These are phyloP conservation scores for Neoniphon sammara DNA, from an alignment of 2,797 vertebrate species.

Conservation along the genomic window DNA sequence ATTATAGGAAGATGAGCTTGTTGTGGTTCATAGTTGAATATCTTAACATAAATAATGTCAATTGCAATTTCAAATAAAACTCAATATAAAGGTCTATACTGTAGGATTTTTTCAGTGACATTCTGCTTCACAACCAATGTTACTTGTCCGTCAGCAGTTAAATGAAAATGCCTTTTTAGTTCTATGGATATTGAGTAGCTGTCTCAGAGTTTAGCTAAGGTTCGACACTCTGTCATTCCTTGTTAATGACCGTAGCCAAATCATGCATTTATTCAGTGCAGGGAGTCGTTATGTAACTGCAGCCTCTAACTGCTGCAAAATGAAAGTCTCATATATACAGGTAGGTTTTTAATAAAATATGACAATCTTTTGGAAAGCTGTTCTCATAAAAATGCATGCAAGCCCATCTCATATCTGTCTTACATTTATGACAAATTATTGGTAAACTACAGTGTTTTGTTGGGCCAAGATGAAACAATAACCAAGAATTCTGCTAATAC, in stretches of 20 bases:
- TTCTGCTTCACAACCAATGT: conserved; percentile 21
- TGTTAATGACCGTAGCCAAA: conserved; percentile 43
- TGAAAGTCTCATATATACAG: conserved; percentile 33
- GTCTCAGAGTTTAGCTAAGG: conserved; percentile 30
- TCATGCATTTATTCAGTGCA: conserved; percentile 44
- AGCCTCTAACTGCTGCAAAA: conserved; percentile 43
- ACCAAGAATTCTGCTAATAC: no score
- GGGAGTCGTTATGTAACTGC: conserved; percentile 36
- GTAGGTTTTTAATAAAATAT: conserved; percentile 45
- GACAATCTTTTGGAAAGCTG: neutral
- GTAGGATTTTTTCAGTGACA: conserved; percentile 14
- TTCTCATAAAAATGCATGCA: conserved; percentile 2
- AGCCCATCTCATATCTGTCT: neutral
- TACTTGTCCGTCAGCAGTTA: conserved; percentile 32
- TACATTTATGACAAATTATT: no score
- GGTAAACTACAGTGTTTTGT: conserved; percentile 20
- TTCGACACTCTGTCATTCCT: conserved; percentile 28
- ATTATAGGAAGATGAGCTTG: conserved; percentile 22
- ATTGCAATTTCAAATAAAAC: conserved; percentile 25
- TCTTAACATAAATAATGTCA: conserved; percentile 13
- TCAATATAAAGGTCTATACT: neutral
- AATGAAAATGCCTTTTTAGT: conserved; percentile 30
- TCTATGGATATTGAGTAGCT: conserved; percentile 26
- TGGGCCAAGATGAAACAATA: conserved; percentile 33
- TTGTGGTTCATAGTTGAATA: conserved; percentile 26